Evolutionary conservation across 2,888 invertebrate genomes (phyloP), one percentile per base, ranked within the genome.

Genomic region (Priocnemis perturbator): DNA sequence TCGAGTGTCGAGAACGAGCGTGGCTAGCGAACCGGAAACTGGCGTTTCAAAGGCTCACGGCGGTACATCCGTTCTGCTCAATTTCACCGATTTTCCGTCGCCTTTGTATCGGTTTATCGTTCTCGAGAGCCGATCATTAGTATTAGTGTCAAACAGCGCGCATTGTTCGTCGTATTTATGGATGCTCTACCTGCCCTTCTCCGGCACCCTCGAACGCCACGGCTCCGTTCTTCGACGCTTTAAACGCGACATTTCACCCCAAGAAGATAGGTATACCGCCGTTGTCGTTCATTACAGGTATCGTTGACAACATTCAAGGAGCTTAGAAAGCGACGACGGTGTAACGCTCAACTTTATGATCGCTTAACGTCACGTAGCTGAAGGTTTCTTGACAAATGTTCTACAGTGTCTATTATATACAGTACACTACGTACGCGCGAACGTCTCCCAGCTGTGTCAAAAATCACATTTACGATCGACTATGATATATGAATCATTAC

Each of bases 51-150:
- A 84, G 81, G 73, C 74, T 60, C 70, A 79, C 76, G 75, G 69
- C 81, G 63, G 71, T 11, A 69, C 69, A 74, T 81, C 78, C 81
- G 82, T 85, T 85, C 85, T 84, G 86, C 88, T 87, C 88, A 88
- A 88, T 88, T 88, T 87, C 86, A 86, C 87, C 85, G 85, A 86
- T 87, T 86, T 85, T 81, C 82, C 77, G 68, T 79, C 76, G 79
- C 81, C n/a, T 84, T 86, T 87, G 84, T 86, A 79, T 81, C 83
- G 80, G 81, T 81, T 82, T 83, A 85, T 86, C 85, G 82, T 80
- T 81, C 77, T 81, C 78, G 74, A 81, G 76, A 69, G 70, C 62
- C 71, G 79, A 86, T 88, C 87, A 88, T 88, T 88, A 88, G 87
- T 79, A 83, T 81, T 80, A 80, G 80, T 84, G 86, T 86, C 84